These are phyloP conservation scores for Ptyas mucosa DNA, from an alignment of 2,113 vertebrate species.

Conservation along the genomic window DNA sequence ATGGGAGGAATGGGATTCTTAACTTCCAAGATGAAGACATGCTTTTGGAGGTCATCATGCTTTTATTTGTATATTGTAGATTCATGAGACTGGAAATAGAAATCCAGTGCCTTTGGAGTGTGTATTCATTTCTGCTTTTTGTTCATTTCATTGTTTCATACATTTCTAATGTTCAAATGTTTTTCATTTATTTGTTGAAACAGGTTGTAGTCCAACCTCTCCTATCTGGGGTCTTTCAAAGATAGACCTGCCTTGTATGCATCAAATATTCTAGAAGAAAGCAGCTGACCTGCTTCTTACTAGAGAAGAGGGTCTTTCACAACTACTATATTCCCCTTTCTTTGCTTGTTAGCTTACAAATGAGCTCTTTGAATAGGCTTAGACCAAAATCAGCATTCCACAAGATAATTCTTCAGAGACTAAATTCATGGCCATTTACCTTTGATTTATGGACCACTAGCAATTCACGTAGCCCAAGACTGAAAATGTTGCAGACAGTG, in stretches of 20 bases:
- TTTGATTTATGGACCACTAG: conserved; percentile 38
- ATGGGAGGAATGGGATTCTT: neutral
- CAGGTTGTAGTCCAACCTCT: neutral
- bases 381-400: neutral
- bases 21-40: neutral
- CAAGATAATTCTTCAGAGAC: neutral
- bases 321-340: neutral
- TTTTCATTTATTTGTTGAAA: neutral
- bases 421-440: conserved; percentile 28
- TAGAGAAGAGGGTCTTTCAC: neutral
- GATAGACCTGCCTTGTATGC: neutral
- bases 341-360: neutral
- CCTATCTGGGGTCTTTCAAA: neutral
- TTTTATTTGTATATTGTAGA: neutral
- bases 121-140: neutral
- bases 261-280: neutral
- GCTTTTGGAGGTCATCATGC: neutral
- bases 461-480: conserved; percentile 9
- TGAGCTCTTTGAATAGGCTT: neutral
- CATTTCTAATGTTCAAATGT: too few relatives aligned
- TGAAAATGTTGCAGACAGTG: conserved; percentile 38
- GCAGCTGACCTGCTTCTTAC: neutral
- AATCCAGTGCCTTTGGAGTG: neutral
- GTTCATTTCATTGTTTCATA: neutral
- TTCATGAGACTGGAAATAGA: neutral